These are phyloP conservation scores for Squalus acanthias DNA, from an alignment of 2,797 vertebrate species.

Conservation along the genomic window DNA sequence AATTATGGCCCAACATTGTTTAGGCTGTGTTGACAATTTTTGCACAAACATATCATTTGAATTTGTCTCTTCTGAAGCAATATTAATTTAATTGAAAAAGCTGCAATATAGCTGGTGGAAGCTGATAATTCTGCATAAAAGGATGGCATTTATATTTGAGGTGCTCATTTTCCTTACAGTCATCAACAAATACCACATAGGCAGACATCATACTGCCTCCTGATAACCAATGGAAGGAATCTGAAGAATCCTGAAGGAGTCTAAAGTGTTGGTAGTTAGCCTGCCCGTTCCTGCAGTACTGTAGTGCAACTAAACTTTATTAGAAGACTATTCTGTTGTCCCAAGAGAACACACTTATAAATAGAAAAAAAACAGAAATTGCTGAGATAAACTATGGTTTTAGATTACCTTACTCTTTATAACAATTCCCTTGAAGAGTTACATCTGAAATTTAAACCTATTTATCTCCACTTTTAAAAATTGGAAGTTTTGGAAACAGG, in stretches of 20 bases:
- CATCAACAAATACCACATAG: background rate
- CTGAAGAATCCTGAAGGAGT: background rate
- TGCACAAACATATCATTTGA: background rate
- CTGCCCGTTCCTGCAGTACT: background rate
- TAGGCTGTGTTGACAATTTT: background rate
- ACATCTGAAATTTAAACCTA: background rate
- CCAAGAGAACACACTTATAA: background rate
- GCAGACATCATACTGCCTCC: background rate
- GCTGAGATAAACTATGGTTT: background rate
- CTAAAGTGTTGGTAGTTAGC: background rate
- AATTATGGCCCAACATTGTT: background rate
- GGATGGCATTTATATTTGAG: background rate
- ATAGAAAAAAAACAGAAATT: background rate
- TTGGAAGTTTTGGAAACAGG: background rate
- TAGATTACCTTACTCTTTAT: background rate
- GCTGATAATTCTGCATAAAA: background rate
- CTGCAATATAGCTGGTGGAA: background rate
- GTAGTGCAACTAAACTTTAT: background rate
- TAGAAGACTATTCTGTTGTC: background rate
- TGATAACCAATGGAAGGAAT: conserved; percentile 2
- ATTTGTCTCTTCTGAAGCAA: background rate
- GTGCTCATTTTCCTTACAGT: background rate
- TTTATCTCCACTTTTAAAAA: background rate
- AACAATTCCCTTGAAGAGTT: background rate
- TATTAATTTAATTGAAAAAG: background rate